A percentile compares a stretch with the other conserved stretches of the same genome.
Conservation (phyloP, 2,113 vertebrate species). For the Pan paniscus region DNA sequence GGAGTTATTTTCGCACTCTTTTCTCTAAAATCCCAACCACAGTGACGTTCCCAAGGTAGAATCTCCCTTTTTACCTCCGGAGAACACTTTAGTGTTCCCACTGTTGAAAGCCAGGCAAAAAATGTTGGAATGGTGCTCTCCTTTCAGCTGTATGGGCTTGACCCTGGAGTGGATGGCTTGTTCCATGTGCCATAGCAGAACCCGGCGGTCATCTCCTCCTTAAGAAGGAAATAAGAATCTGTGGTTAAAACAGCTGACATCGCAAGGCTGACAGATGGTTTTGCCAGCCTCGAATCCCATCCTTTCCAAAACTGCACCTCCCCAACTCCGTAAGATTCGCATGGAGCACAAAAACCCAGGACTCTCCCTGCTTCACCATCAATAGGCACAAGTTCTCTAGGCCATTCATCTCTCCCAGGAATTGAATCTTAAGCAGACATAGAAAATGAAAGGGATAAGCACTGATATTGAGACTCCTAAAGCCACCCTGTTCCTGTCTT, state of each 20-base stretch:
- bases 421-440: background rate
- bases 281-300: constrained; percentile 24
- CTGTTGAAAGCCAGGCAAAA: constrained; percentile 99
- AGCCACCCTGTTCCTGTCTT: background rate
- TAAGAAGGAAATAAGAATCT: constrained; percentile 59
- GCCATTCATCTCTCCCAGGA: background rate
- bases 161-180: constrained; percentile 93
- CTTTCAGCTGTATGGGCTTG: constrained; percentile 96
- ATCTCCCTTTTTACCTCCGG: constrained; percentile 91
- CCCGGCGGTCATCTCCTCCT: constrained; percentile 97
- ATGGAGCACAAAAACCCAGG: background rate
- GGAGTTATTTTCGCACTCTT: background rate
- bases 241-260: constrained; percentile 57
- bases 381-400: background rate
- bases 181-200: constrained; percentile 98
- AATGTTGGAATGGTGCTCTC: constrained; percentile 98
- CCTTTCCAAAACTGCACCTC: background rate
- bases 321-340: background rate
- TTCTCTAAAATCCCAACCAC: constrained; percentile 27
- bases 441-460: constrained; percentile 1
- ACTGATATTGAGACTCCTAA: background rate
- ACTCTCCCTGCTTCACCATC: background rate
- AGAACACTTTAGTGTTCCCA: constrained; percentile 96
- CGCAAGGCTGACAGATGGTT: constrained; percentile 1
- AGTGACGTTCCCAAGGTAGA: background rate